Evolutionary conservation across 2,797 vertebrate genomes (phyloP).

Genomic region (Fundulus diaphanus): DNA sequence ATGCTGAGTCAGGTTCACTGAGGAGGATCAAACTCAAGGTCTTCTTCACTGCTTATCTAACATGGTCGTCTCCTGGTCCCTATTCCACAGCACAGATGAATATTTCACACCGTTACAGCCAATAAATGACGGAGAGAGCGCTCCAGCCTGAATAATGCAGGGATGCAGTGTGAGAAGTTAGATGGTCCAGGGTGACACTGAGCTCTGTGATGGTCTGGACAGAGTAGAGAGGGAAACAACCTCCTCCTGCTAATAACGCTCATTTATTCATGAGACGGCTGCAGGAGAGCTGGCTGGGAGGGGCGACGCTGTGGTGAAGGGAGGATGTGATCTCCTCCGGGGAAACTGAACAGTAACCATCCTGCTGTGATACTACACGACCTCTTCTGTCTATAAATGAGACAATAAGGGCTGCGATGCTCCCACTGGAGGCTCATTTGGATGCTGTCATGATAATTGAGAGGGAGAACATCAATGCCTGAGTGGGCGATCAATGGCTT

Average conservation of each 20-base stretch:
- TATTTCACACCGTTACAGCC: slow-evolving; percentile 43
- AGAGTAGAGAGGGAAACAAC: slow-evolving; percentile 3
- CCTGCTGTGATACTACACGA: background rate
- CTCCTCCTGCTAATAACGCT: slow-evolving; percentile 18
- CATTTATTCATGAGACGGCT: slow-evolving; percentile 17
- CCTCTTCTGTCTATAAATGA: slow-evolving; percentile 10
- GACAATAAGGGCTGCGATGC: slow-evolving; percentile 10
- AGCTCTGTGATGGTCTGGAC: background rate
- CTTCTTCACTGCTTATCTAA: background rate
- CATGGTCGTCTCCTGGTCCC: slow-evolving; percentile 19
- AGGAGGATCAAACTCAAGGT: background rate
- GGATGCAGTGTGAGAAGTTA: slow-evolving; percentile 33
- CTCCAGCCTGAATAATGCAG: slow-evolving; percentile 46
- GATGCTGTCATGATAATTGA: slow-evolving; percentile 38
- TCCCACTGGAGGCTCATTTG: slow-evolving; percentile 13
- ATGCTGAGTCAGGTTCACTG: background rate
- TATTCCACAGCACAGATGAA: slow-evolving; percentile 42
- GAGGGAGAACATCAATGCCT: slow-evolving; percentile 19
- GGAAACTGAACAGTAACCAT: background rate
- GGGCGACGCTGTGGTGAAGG: background rate
- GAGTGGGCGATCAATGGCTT: slow-evolving; percentile 26
- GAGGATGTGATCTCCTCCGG: background rate
- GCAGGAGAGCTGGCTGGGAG: background rate
- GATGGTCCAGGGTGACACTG: slow-evolving; percentile 1
- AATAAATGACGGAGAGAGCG: slow-evolving; percentile 30